These are phyloP conservation scores for Polyommatus icarus DNA, from an alignment of 2,888 invertebrate genomes.

Conservation along the genomic window DNA sequence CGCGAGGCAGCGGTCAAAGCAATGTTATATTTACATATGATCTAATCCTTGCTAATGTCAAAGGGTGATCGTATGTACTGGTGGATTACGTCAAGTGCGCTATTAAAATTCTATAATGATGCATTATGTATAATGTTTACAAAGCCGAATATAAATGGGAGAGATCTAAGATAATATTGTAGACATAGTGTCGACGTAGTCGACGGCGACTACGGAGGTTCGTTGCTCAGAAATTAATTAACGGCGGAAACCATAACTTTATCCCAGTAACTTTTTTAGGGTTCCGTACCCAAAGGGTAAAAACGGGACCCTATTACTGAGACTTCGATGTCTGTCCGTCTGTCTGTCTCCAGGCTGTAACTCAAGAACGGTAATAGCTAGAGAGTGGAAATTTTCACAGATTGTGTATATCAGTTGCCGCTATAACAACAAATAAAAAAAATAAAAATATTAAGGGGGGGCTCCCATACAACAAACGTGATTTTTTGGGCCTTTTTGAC, in stretches of 20 bases:
- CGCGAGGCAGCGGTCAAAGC: slow-evolving; percentile 20
- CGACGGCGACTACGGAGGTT: neutral
- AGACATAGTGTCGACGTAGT: neutral
- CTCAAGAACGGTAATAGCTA: too few species aligned
- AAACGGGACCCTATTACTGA: too few species aligned
- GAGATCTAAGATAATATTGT: neutral
- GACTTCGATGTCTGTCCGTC: too few species aligned
- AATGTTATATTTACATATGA: slow-evolving; percentile 39
- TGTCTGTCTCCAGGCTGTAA: too few species aligned
- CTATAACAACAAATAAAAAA: too few species aligned
- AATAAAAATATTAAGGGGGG: too few species aligned
- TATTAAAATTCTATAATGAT: slow-evolving; percentile 9
- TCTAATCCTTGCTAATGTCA: slow-evolving; percentile 37
- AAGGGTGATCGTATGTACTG: slow-evolving; percentile 22
- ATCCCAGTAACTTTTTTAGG: too few species aligned
- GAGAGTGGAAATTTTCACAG: too few species aligned
- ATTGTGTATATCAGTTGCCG: too few species aligned
- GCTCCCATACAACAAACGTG: too few species aligned
- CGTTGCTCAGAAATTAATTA: neutral
- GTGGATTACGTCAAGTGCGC: slow-evolving; percentile 21
- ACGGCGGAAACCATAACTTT: neutral
- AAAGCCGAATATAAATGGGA: neutral
- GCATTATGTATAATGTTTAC: neutral
- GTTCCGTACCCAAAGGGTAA: too few species aligned
- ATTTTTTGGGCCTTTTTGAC: too few species aligned